Evolutionary conservation across 2,797 vertebrate genomes (phyloP), one percentile per base, ranked within the genome.

Genomic region (Sphaeramia orbicularis): DNA sequence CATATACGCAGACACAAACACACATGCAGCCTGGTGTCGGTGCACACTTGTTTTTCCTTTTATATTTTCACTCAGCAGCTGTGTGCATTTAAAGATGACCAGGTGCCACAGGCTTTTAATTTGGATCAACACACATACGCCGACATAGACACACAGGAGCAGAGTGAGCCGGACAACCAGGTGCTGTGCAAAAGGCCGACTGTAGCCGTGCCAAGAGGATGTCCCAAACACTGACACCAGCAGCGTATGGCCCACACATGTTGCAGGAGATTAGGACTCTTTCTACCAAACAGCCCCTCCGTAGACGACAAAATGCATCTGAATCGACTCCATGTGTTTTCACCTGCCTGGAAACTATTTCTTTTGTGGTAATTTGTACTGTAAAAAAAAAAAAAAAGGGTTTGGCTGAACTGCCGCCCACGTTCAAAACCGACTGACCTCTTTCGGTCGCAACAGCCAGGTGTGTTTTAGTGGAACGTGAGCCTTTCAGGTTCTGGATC

Each of bases 231-330:
- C 15, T 66, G 47, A 16, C 51, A 16, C 51, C 24, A 66, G 68
- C 60, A 78, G 61, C 65, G 81, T 60, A 84, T 83, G 88, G 85
- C 76, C 86, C 85, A 84, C 92, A 93, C 88, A 84, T 93, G 92
- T 70, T 84, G 81, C 24, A 41, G 36, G 44, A 80, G 71, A 75
- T 67, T 53, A 53, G 61, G 40, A 40, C 18, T 41, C 10, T 14
- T 32, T 59, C 52, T 30, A 19, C 32, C 19, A 36, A 41, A 42
- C 40, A 32, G 35, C 57, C 44, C 49, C 68, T 56, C 35, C 51
- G 41, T 64, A 60, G 35, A 65, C 56, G 51, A 41, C 50, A 13
- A 19, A 71, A 52, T 76, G n/a, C 15, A 30, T 78, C 73, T 19
- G 55, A 78, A 84, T 76, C 0, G 35, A 48, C 72, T 71, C 83